Base-by-base conservation (phyloP, 2,113 vertebrate species). In the Notarius lentiginosus region DNA sequence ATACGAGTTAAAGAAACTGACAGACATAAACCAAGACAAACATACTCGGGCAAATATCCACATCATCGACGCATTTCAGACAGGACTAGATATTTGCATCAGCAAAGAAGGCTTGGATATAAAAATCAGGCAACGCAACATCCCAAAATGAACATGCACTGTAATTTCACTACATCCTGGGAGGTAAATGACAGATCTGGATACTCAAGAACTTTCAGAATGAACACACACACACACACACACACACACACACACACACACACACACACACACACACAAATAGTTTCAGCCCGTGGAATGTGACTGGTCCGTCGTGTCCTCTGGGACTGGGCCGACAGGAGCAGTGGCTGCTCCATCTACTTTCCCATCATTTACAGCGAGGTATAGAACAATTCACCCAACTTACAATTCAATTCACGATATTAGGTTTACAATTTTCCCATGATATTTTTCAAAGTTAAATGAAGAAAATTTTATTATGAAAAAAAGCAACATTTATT, bases 141-240 rank as follows among this genome's bases (percentile, higher is more conserved):
- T 77, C 30, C n/a, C 34, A 75, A 51, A 22, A 65, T 47, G 81
- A 51, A 72, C 20, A 41, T 5, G 12, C 30, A 20, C 22, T 27
- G 55, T 30, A 18, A 79, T 79, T 86, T 83, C 51, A 60, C 51
- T 72, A 80, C 27, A 51, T 72, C 79, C 11, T 53, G n/a, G 73
- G 63, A 84, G 65, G 63, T 68, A 84, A 89, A 87, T 80, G 30
- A 84, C 73, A 68, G 41, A 58, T 41, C 56, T 49, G 22, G 61
- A n/a, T 30, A 49, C 20, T 82, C 10, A 82, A 63, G 80, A 65
- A 65, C 81, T 49, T 66, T 12, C 70, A 79, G 77, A 70, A 51
- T 41, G 49, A 9, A 4, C 66, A 15, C 30, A 41, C 30, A 27
- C 30, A 34, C 68, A 84, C 65, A 89, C 10, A 53, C 79, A 79